Evolutionary conservation across 1,140 invertebrate genomes (phyloP), one percentile per base, ranked within the genome.

Genomic region (Bicyclus anynana): DNA sequence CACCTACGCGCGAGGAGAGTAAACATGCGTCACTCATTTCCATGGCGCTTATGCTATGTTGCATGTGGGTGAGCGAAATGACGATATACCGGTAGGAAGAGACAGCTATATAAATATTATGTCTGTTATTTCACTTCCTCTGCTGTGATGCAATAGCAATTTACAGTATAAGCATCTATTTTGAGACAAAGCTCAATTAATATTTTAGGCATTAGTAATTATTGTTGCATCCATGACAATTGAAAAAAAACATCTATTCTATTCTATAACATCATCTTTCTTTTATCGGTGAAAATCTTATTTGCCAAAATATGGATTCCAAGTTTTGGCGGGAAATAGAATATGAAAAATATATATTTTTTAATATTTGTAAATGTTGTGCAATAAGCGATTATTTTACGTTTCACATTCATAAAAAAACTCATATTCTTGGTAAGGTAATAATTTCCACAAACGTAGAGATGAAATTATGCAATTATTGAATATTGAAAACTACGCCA

Each of bases 121-220:
- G 81, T 77, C 80, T 87, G 80, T 87, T 84, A 86, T 84, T 84
- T 86, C 82, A 87, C 76, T 87, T 87, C 84, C 84, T 86, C 72
- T 67, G 82, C 68, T 86, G 81, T 87, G 84, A 87, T 87, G 84
- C 84, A 87, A 87, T 79, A 78, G 65, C 63, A 76, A 74, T 84
- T 83, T 76, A 82, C 77, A 72, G 80, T 84, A 84, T 75, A 73
- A 76, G 65, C 72, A 73, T 79, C 78, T 80, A 81, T 84, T 85
- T 83, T 79, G 71, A 87, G 77, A 80, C 70, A 85, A 80, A 77
- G 72, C 65, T 72, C 53, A 72, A 70, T 73, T 69, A 72, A 70
- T 72, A 66, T 73, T 33, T 73, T 76, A 64, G 48, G 37, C 53
- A 59, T 62, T 26, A 14, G 63, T 40, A 37, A 17, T 62, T 20